Percentiles rank a stretch among this genome's conserved stretches.
phyloP scores from a whole-genome alignment of 2,113 vertebrate genomes.

The Sinocyclocheilus maitianheensis region DNA sequence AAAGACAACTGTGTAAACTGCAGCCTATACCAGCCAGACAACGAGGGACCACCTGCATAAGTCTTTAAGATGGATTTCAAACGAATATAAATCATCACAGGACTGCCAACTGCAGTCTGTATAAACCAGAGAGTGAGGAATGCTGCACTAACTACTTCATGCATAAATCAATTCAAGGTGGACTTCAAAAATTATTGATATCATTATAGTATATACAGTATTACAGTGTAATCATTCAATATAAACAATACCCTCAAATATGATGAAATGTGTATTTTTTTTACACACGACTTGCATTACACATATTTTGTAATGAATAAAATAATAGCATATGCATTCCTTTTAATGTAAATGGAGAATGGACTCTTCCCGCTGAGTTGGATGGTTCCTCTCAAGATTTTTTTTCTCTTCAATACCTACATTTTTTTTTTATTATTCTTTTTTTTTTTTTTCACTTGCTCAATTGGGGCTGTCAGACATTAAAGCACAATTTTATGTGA shows the following conservation, averaged over 20 bases:
- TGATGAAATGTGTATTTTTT: neutral
- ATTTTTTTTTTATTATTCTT: neutral
- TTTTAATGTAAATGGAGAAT: no score
- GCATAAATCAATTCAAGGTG: neutral
- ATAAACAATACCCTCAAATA: neutral
- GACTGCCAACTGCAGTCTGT: neutral
- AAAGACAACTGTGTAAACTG: neutral
- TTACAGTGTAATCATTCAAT: neutral
- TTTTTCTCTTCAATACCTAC: neutral
- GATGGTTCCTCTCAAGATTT: no score
- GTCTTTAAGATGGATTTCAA: neutral
- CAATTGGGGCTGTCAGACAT: neutral
- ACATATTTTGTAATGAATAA: neutral
- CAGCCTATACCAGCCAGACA: neutral
- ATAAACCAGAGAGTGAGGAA: neutral
- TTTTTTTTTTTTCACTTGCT: neutral
- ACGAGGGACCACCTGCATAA: neutral
- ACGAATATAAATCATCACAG: neutral
- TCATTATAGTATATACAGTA: neutral
- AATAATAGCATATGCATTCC: no score
- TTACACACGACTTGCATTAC: neutral
- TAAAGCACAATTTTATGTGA: neutral
- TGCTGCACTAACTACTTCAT: neutral
- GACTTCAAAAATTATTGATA: neutral
- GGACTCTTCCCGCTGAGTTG: no score